phyloP scores from a whole-genome alignment of 2,113 vertebrate species.

The Indri indri region DNA sequence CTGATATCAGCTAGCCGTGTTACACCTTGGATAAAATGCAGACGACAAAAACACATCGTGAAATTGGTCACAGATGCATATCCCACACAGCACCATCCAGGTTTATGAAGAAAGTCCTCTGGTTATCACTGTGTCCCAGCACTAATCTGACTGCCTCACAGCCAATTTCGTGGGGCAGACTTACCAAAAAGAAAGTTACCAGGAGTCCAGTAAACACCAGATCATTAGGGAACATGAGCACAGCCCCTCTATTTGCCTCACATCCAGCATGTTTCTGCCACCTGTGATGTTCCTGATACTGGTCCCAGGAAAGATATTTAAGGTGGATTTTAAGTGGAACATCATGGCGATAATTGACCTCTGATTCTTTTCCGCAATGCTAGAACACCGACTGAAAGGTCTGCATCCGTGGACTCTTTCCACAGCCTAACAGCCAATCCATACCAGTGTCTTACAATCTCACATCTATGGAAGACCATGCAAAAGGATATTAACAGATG shows the following conservation, averaged over 20 bases:
- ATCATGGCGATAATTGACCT: rapidly evolving
- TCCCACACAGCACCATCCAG: too few relatives aligned
- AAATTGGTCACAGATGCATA: rapidly evolving
- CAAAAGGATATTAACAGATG: background rate
- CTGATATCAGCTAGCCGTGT: constrained; percentile 90
- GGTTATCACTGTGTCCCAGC: background rate
- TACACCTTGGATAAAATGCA: constrained; percentile 84
- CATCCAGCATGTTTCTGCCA: rapidly evolving
- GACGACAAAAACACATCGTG: rapidly evolving
- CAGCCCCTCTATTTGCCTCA: background rate
- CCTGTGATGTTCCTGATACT: rapidly evolving
- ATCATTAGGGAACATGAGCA: background rate
- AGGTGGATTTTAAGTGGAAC: background rate
- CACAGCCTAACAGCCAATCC: background rate
- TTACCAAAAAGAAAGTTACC: background rate
- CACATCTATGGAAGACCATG: background rate
- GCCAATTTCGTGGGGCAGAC: rapidly evolving
- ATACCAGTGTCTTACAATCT: background rate
- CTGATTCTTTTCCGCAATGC: background rate
- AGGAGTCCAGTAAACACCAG: background rate
- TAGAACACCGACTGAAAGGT: background rate
- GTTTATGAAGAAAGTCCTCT: rapidly evolving
- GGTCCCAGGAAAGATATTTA: background rate
- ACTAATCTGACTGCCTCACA: background rate
- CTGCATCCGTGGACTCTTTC: background rate